phyloP scores from a whole-genome alignment of 2,888 invertebrate genomes.

The Iselma pallidipennis region DNA sequence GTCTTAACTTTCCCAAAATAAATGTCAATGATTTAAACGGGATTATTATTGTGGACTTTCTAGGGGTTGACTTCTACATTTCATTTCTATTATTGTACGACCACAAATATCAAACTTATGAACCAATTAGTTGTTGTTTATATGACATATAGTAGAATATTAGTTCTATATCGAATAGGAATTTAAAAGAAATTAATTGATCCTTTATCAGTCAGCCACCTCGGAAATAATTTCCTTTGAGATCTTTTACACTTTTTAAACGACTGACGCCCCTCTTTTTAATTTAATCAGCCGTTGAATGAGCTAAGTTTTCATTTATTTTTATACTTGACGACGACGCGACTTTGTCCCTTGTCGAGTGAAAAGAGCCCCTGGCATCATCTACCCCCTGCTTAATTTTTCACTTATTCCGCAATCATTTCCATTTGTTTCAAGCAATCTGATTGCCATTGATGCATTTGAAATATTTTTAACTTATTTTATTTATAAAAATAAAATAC shows the following conservation, averaged over 20 bases:
- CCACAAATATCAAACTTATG: constrained; percentile 15
- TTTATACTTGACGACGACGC: constrained; percentile 42
- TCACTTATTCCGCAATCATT: constrained; percentile 8
- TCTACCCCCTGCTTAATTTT: constrained; percentile 17
- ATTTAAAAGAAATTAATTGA: neutral
- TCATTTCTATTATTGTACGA: constrained; percentile 12
- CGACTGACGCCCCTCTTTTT: constrained; percentile 41
- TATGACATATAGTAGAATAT: neutral
- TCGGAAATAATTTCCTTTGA: constrained; percentile 34
- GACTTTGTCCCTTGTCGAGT: constrained; percentile 43
- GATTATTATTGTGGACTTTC: constrained; percentile 39
- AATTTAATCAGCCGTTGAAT: constrained; percentile 50
- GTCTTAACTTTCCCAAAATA: constrained; percentile 49
- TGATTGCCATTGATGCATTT: neutral
- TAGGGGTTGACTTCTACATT: constrained; percentile 19
- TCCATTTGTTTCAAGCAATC: constrained; percentile 3
- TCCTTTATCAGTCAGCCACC: neutral
- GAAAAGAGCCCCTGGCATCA: constrained; percentile 15
- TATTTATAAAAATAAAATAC: no score
- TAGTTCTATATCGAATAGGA: neutral
- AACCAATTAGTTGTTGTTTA: constrained; percentile 8
- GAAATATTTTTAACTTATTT: no score
- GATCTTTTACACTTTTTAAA: constrained; percentile 42
- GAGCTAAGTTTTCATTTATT: constrained; percentile 51
- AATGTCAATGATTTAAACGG: constrained; percentile 53